phyloP scores from a whole-genome alignment of 2,113 vertebrate genomes.

The Chlamydotis undulata region DNA sequence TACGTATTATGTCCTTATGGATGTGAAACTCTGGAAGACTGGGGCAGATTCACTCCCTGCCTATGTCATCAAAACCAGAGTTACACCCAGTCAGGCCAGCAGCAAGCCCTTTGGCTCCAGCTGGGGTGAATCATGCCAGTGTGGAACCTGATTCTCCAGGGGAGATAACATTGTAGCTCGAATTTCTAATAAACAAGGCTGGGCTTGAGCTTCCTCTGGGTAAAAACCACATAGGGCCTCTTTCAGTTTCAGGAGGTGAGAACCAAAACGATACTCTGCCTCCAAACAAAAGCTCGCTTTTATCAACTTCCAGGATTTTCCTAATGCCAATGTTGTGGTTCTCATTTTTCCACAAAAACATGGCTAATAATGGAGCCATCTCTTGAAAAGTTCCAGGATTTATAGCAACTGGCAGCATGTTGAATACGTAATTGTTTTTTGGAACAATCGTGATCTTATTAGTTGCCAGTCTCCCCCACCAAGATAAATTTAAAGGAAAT shows the following conservation, averaged over 20 bases:
- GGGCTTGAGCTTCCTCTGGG: conserved; percentile 53
- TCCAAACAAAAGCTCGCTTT: conserved; percentile 36
- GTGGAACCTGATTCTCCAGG: conserved; percentile 22
- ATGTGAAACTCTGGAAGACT: neutral
- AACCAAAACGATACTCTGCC: neutral
- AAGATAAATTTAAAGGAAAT: conserved; percentile 44
- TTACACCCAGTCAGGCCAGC: neutral
- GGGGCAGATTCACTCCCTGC: neutral
- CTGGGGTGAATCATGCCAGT: conserved; percentile 6
- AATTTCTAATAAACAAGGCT: conserved; percentile 34
- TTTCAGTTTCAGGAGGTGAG: conserved; percentile 50
- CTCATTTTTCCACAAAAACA: conserved; percentile 52
- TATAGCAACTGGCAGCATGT: conserved; percentile 45
- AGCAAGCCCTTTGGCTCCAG: conserved; percentile 19
- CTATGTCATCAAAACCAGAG: neutral
- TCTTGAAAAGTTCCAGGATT: conserved; percentile 51
- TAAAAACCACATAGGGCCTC: conserved; percentile 42
- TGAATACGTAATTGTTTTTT: conserved; percentile 19
- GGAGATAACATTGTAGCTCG: conserved; percentile 7
- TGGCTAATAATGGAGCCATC: conserved; percentile 34
- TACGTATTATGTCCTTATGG: rapidly evolving
- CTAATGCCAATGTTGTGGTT: conserved; percentile 25
- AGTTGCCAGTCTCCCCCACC: neutral
- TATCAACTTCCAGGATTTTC: conserved; percentile 50
- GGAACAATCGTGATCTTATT: conserved; percentile 24